Evolutionary conservation across 1,140 invertebrate genomes (phyloP).

Genomic region (Neomicropteryx cornuta): DNA sequence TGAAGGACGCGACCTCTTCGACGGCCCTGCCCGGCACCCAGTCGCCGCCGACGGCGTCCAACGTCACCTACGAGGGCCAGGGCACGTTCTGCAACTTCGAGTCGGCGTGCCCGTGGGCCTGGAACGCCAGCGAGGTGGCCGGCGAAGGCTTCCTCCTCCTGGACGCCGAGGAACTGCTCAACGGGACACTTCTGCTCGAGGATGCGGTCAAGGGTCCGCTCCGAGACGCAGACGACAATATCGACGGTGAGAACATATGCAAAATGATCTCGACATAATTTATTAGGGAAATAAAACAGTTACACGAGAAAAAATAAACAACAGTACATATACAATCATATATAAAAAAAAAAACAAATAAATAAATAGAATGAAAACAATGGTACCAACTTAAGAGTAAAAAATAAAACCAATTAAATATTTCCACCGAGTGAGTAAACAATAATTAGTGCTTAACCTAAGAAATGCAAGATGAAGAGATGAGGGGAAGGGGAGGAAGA

Average conservation of each 20-base stretch:
- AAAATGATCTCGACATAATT: no score
- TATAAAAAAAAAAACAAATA: no score
- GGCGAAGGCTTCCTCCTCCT: conserved; percentile 8
- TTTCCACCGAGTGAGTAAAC: no score
- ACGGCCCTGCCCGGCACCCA: conserved; percentile 7
- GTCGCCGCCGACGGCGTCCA: conserved; percentile 7
- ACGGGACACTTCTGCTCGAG: conserved; percentile 3
- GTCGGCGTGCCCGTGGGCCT: conserved; percentile 10
- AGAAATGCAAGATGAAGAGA: not conserved
- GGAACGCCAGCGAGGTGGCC: conserved; percentile 8
- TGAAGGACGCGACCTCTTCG: conserved; percentile 9
- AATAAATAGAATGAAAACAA: no score
- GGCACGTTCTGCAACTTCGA: conserved; percentile 15
- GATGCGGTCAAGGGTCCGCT: conserved; percentile 12
- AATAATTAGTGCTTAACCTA: no score
- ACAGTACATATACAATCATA: no score
- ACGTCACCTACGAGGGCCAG: conserved; percentile 14
- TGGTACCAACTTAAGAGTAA: no score
- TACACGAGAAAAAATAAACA: conserved; percentile 1
- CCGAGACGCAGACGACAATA: conserved; percentile 17
- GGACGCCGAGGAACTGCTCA: conserved; percentile 6
- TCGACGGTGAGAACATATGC: conserved; percentile 14
- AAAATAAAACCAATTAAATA: no score
- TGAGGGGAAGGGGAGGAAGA: not conserved
- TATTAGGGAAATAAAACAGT: no score